A percentile compares a stretch with the other conserved stretches of the same genome.
These are phyloP conservation scores for Embidobia sp. DNA, from an alignment of 2,888 invertebrate species.

Conservation along the genomic window DNA sequence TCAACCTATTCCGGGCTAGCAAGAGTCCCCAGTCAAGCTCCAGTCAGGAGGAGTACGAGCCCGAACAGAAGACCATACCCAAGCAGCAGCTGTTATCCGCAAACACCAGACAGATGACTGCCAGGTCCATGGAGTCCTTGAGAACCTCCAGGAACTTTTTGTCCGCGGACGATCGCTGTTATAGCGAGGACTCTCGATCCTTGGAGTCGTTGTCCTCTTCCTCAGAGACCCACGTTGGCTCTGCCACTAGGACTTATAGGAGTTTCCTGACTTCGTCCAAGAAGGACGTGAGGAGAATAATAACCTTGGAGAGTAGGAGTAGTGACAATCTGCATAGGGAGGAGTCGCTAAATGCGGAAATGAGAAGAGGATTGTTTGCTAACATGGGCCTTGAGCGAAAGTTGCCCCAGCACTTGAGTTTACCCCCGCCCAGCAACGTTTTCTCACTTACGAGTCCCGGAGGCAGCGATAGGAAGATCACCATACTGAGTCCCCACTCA, in stretches of 20 bases:
- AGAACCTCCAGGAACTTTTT: conserved; percentile 83
- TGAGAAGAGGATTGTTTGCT: conserved; percentile 86
- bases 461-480: conserved; percentile 85
- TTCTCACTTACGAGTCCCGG: conserved; percentile 83
- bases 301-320: conserved; percentile 83
- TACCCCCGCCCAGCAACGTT: conserved; percentile 86
- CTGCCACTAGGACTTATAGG: conserved; percentile 82
- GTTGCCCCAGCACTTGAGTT: conserved; percentile 86
- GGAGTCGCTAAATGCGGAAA: conserved; percentile 85
- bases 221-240: conserved; percentile 83
- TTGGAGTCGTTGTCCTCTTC: conserved; percentile 77
- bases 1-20: conserved; percentile 83
- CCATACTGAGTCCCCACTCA: conserved; percentile 90
- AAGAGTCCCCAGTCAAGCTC: conserved; percentile 86
- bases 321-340: conserved; percentile 85
- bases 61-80: conserved; percentile 82
- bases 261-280: conserved; percentile 87
- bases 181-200: conserved; percentile 77
- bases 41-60: conserved; percentile 87
- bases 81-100: conserved; percentile 73
- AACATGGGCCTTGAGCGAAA: conserved; percentile 84
- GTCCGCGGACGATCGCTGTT: conserved; percentile 76
- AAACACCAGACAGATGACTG: conserved; percentile 81
- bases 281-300: conserved; percentile 84
- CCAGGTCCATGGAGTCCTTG: conserved; percentile 88